Evolutionary conservation across 2,888 invertebrate genomes (phyloP).

Genomic region (Bellardia bayeri): DNA sequence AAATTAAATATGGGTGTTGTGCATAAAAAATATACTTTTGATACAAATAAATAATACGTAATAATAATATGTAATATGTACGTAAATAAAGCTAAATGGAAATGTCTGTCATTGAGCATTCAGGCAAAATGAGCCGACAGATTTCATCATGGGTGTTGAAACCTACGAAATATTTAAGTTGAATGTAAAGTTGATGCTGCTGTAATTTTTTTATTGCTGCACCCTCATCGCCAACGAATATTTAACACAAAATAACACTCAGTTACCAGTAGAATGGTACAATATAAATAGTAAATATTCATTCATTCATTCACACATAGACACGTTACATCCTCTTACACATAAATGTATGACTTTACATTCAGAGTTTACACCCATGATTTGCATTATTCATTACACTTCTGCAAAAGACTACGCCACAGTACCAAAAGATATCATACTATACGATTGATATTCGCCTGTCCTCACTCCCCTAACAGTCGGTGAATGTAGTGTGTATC

Average conservation of each 20-base stretch:
- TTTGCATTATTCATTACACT: slow-evolving; percentile 66
- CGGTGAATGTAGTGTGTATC: slow-evolving; percentile 11
- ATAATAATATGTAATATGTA: neutral
- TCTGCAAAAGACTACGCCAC: slow-evolving; percentile 4
- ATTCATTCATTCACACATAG: slow-evolving; percentile 17
- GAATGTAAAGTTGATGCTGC: slow-evolving; percentile 41
- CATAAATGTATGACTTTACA: neutral
- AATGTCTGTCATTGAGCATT: slow-evolving; percentile 49
- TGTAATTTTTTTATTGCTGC: slow-evolving; percentile 51
- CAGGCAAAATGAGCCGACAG: slow-evolving; percentile 41
- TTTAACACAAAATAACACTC: slow-evolving; percentile 34
- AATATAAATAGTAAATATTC: neutral
- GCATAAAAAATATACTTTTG: no score
- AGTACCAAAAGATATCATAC: neutral
- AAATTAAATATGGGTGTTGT: no score
- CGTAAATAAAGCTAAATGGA: slow-evolving; percentile 34
- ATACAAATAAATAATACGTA: neutral
- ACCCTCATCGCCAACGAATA: slow-evolving; percentile 51
- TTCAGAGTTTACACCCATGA: slow-evolving; percentile 58
- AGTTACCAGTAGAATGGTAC: slow-evolving; percentile 17
- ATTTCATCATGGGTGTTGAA: slow-evolving; percentile 61
- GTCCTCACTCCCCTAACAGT: slow-evolving; percentile 8
- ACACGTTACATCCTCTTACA: neutral
- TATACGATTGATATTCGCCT: slow-evolving; percentile 24
- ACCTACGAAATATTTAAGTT: slow-evolving; percentile 50